Base-by-base conservation (phyloP, 1,140 invertebrate genomes). In the Aethina tumida region DNA sequence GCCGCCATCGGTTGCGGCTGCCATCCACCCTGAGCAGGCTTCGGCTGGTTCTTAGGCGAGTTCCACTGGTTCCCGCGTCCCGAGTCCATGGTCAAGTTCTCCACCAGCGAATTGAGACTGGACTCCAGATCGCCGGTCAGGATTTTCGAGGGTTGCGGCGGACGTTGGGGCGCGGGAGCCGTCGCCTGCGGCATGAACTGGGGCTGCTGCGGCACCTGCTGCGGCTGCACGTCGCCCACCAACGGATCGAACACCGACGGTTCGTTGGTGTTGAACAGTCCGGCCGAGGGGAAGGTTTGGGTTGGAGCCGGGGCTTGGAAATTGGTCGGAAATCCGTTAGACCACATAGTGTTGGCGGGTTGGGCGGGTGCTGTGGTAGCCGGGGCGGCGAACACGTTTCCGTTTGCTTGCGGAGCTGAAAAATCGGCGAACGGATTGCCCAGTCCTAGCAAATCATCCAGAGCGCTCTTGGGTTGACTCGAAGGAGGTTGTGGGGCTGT, bases 41-140 rank as follows among this genome's bases (percentile, higher is more conserved):
- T 71, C 16, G 80, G 70, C 67, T 86, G 85, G 65, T 85, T 86
- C 67, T 86, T 87, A 29, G 84, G 84, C 27, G 84, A 88, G 62
- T 82, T 86, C 84, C 84, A 88, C 64, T 87, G 83, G 35, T 74
- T 44, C 21, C 44, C 30, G 5, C 41, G 31, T 43, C 75, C 70
- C 45, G 78, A 86, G 64, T 91, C 90, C 49, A 94, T 93, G 55
- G 84, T 81, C 41, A 96, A 73, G 68, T 94, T 96, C 63, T 91
- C 84, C 39, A 88, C 90, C 43, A 96, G 68, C 38, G 79, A 84
- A 32, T 87, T 87, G 26, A 96, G 73, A 52, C 87, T 93, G 35
- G 84, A 85, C 63, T 96, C 89, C 52, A 96, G 67, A 66, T 96
- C 91, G 35, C 86, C 86, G 10, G 88, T 92, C 41, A 95, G 70